Base-by-base conservation (phyloP, 2,113 vertebrate species). In the Bagarius yarrelli region DNA sequence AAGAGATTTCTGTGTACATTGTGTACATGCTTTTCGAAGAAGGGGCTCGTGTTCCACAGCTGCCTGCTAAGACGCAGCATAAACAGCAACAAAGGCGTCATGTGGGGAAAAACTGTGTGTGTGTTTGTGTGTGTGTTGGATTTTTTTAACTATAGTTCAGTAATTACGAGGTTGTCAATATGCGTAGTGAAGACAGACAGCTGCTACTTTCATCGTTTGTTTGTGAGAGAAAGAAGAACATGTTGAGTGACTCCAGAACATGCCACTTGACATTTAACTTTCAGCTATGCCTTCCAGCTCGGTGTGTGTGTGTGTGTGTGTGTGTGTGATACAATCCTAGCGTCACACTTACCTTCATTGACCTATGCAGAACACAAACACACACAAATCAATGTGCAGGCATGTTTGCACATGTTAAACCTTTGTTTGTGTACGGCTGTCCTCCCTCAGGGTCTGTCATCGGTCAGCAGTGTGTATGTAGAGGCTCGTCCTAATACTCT, bases 401-500 rank as follows among this genome's bases (percentile, higher is more conserved):
- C 83, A 34, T 84, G 44, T 76, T 60, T 44, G 76, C 87, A 34
- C 9, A 76, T 83, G 77, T 84, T 63, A 25, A 53, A 85, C 52
- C 81, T 27, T 23, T 44, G 25, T 50, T 18, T 80, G 53, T 66
- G 67, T 80, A 19, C 71, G 21, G 40, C 8, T 64, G 61, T 15
- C 57, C 27, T 32, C 71, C 57, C 57, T 50, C 90, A 96, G 97
- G 94, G 91, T 83, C 89, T 90, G 80, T 86, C 92, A 77, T 89
- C 93, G 0, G 90, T 90, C 30, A 92, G 86, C 70, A 89, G 93
- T 25, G 89, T 93, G 2, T 92, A 89, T 0, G 81, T 85, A 75
- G 94, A 93, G 55, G 88, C 92, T 40, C 92, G 91, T 23, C 92
- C 95, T 34, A 50, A 83, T 85, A 92, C 86, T 21, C 83, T 96